phyloP scores from a whole-genome alignment of 2,888 invertebrate species.

The Ophion slaviceki region DNA sequence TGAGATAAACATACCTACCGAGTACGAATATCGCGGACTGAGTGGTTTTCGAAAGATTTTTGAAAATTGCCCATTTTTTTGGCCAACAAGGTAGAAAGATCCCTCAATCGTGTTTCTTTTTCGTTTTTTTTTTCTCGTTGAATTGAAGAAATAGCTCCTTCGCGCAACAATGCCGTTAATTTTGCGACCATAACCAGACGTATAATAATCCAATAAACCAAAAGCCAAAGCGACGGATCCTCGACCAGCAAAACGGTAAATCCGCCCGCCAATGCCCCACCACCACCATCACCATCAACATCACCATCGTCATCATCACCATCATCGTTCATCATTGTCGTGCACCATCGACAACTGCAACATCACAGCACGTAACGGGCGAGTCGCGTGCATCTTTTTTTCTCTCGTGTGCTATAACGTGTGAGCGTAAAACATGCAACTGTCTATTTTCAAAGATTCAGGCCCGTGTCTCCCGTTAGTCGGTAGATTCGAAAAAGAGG shows the following conservation, averaged over 20 bases:
- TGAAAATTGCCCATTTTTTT: neutral
- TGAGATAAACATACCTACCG: neutral
- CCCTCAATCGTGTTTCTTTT: neutral
- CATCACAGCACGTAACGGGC: slow-evolving; percentile 60
- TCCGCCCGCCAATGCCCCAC: slow-evolving; percentile 62
- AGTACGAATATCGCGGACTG: neutral
- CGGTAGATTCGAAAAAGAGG: too few relatives aligned
- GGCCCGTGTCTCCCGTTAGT: neutral
- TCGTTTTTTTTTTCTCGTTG: neutral
- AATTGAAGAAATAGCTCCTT: slow-evolving; percentile 14
- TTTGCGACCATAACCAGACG: slow-evolving; percentile 23
- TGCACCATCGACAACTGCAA: slow-evolving; percentile 42
- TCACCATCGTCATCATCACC: slow-evolving; percentile 45
- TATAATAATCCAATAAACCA: slow-evolving; percentile 52
- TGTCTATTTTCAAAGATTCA: slow-evolving; percentile 32
- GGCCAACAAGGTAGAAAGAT: slow-evolving; percentile 9
- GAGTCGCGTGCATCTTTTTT: slow-evolving; percentile 61
- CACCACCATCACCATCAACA: slow-evolving; percentile 61
- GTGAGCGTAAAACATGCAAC: slow-evolving; percentile 65
- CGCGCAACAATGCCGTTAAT: slow-evolving; percentile 34
- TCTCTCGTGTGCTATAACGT: slow-evolving; percentile 55
- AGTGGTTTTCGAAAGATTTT: neutral
- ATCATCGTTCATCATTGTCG: slow-evolving; percentile 53
- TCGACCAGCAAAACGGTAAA: slow-evolving; percentile 62
- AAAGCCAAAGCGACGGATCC: slow-evolving; percentile 66